Evolutionary conservation across 30 jellyfish, hydroid and myxozoan species (phyloP).

Genomic region (Chironex yamaguchii): DNA sequence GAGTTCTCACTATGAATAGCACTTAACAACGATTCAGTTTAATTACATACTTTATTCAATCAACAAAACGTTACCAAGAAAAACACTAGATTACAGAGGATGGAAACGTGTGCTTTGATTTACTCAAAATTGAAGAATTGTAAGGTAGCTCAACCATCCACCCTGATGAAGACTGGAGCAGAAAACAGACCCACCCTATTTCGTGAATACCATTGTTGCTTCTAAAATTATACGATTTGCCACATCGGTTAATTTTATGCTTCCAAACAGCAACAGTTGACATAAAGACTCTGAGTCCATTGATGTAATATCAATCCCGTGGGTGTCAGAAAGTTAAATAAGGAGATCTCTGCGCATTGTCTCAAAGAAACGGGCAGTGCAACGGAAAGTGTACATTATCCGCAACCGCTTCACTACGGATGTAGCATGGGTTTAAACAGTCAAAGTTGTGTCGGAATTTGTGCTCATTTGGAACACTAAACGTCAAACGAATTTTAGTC

Average conservation of each 20-base stretch:
- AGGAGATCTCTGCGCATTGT: constrained; percentile 48
- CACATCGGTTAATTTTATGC: constrained; percentile 24
- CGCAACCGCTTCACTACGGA: background rate
- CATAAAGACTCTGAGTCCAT: constrained; percentile 16
- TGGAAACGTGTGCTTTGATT: constrained; percentile 2
- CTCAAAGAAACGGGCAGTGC: constrained; percentile 19
- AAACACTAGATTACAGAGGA: constrained; percentile 43
- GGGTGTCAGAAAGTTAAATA: constrained; percentile 47
- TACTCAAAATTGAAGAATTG: background rate
- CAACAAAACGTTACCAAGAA: too few species aligned
- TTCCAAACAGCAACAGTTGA: constrained; percentile 42
- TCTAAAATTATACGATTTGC: constrained; percentile 31
- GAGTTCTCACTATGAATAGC: background rate
- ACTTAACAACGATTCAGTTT: too few species aligned
- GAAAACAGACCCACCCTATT: constrained; percentile 54
- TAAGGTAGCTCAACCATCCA: constrained; percentile 32
- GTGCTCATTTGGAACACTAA: too few species aligned
- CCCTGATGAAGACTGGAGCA: constrained; percentile 38
- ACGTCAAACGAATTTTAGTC: constrained; percentile 12
- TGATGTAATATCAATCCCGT: constrained; percentile 34
- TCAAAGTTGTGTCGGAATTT: constrained; percentile 2
- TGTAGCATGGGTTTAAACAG: constrained; percentile 9
- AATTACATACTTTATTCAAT: too few species aligned
- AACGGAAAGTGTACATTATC: too few species aligned
- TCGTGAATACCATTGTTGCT: constrained; percentile 18